These are phyloP conservation scores for Vanacampus margaritifer DNA, from an alignment of 2,113 vertebrate genomes.

Conservation along the genomic window DNA sequence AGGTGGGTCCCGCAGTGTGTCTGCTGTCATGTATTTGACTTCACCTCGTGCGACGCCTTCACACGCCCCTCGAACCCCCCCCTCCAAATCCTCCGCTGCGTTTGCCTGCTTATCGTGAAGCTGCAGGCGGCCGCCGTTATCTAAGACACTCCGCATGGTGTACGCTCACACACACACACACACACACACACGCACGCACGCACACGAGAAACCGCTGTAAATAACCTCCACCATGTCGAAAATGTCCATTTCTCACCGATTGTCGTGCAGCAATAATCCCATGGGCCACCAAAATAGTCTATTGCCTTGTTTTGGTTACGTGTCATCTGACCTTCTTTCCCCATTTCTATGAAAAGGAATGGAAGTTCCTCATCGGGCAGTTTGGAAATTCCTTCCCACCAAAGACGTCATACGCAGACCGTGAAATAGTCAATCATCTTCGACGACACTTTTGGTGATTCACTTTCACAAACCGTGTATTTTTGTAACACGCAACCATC, in stretches of 20 bases:
- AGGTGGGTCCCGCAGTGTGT: neutral
- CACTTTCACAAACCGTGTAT: no score
- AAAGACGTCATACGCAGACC: neutral
- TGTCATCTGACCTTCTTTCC: neutral
- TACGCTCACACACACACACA: neutral
- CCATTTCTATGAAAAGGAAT: neutral
- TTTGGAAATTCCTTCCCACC: neutral
- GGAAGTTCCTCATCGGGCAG: neutral
- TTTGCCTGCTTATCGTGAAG: slow-evolving; percentile 34
- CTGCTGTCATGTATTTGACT: slow-evolving; percentile 15
- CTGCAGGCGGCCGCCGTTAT: slow-evolving; percentile 39
- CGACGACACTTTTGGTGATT: neutral
- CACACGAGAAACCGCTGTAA: neutral
- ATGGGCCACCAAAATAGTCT: neutral
- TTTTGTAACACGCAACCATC: no score
- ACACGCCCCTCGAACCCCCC: neutral
- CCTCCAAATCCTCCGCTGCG: slow-evolving; percentile 9
- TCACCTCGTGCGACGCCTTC: neutral
- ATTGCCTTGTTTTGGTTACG: neutral
- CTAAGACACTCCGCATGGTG: slow-evolving; percentile 22
- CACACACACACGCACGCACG: slow-evolving; percentile 4
- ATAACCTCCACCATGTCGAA: neutral
- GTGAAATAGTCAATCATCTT: neutral
- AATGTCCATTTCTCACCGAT: neutral
- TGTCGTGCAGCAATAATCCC: neutral